A percentile compares a stretch with the other conserved stretches of the same genome.
phyloP scores from a whole-genome alignment of 2,888 invertebrate species.

The Stratiomys singularior region DNA sequence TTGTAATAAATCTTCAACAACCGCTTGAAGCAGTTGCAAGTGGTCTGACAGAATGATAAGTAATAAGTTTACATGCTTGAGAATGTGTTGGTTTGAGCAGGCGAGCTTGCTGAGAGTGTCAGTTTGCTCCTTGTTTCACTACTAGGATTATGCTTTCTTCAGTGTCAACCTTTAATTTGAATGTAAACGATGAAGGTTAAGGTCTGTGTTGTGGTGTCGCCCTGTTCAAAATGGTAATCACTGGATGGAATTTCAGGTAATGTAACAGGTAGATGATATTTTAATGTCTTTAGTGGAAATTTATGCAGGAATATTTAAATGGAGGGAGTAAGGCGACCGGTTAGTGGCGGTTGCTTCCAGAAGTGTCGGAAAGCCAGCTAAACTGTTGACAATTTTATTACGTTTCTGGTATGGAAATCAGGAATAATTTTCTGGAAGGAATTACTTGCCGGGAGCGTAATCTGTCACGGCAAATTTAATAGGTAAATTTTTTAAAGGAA shows the following conservation, averaged over 20 bases:
- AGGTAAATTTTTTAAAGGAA: neutral
- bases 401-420: neutral
- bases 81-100: neutral
- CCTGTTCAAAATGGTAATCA: neutral
- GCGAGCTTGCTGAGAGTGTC: neutral
- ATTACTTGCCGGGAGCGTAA: neutral
- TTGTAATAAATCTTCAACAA: neutral
- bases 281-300: neutral
- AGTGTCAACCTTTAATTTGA: neutral
- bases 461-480: neutral
- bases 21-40: neutral
- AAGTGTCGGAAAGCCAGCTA: neutral
- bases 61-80: neutral
- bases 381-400: constrained; percentile 6
- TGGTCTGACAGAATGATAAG: constrained; percentile 5
- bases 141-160: neutral
- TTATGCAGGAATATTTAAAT: neutral
- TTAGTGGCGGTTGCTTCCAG: neutral
- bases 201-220: neutral
- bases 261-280: constrained; percentile 2
- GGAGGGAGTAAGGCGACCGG: too few species aligned
- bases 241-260: constrained; percentile 4
- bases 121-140: neutral
- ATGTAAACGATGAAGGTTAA: neutral
- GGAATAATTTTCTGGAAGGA: neutral